Evolutionary conservation across 2,797 vertebrate genomes (phyloP).

Genomic region (Falco cherrug): DNA sequence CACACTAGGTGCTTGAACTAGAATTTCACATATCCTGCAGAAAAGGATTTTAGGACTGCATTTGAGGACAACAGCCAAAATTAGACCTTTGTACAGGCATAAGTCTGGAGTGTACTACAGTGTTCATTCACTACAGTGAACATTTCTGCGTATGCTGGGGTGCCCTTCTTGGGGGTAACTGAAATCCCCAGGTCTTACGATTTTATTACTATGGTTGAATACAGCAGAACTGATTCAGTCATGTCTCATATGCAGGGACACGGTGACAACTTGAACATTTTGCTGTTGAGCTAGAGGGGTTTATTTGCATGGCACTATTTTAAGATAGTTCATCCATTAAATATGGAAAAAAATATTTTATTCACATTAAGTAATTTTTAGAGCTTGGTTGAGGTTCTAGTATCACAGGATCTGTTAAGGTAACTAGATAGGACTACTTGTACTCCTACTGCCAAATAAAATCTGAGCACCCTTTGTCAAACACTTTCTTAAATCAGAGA

Average conservation of each 20-base stretch:
- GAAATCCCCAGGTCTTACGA: not conserved
- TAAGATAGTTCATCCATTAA: not conserved
- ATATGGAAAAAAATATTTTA: conserved; percentile 11
- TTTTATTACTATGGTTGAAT: not conserved
- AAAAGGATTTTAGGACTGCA: not conserved
- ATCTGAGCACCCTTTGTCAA: not conserved
- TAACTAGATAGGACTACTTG: not conserved
- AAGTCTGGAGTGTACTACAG: not conserved
- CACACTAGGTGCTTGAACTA: not conserved
- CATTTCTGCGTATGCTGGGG: not conserved
- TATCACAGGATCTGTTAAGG: not conserved
- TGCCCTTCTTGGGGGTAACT: not conserved
- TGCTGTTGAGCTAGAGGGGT: not conserved
- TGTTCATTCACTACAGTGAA: not conserved
- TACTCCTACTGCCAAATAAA: not conserved
- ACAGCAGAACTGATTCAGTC: not conserved
- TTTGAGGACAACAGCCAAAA: not conserved
- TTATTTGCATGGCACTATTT: conserved; percentile 2
- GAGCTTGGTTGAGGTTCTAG: not conserved
- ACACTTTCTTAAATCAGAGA: not conserved
- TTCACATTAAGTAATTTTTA: not conserved
- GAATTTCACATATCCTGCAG: not conserved
- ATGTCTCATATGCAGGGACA: not conserved
- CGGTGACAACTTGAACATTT: not conserved
- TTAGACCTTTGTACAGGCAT: not conserved